These are phyloP conservation scores for Oncorhynchus kisutch DNA, from an alignment of 2,113 vertebrate genomes.

Conservation along the genomic window DNA sequence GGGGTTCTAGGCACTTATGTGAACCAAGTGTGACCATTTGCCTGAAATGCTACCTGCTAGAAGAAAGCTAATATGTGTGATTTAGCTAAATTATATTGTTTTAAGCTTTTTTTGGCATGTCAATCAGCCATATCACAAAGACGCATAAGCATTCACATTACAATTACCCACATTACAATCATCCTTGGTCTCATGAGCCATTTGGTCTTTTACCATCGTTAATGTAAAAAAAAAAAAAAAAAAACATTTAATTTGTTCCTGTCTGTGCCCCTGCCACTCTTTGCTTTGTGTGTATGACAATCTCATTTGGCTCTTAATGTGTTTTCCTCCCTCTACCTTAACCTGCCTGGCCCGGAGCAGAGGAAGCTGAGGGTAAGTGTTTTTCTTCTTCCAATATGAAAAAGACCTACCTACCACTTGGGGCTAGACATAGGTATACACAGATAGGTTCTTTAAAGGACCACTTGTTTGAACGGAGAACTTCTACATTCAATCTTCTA, in stretches of 20 bases:
- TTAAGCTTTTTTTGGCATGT: slow-evolving; percentile 25
- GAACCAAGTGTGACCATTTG: slow-evolving; percentile 56
- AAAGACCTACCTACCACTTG: too few species aligned
- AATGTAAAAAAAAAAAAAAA: slow-evolving; percentile 26
- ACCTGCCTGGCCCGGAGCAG: slow-evolving; percentile 69
- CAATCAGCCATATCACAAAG: neutral
- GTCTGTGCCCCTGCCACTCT: slow-evolving; percentile 69
- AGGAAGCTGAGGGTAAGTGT: slow-evolving; percentile 89
- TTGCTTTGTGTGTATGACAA: slow-evolving; percentile 71
- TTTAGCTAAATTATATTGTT: slow-evolving; percentile 36
- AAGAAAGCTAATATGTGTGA: neutral
- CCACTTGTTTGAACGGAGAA: too few species aligned
- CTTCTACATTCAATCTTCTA: neutral
- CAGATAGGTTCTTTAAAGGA: too few species aligned
- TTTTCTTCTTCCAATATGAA: neutral
- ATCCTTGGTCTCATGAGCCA: neutral
- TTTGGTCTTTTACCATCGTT: slow-evolving; percentile 36
- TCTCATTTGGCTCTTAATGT: slow-evolving; percentile 80
- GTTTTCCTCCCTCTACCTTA: slow-evolving; percentile 42
- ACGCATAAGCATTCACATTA: slow-evolving; percentile 25
- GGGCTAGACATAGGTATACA: neutral
- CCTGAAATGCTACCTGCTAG: slow-evolving; percentile 49
- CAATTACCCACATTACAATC: neutral
- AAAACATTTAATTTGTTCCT: slow-evolving; percentile 58
- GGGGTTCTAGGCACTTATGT: neutral